These are phyloP conservation scores for Rhopalosiphum padi DNA, from an alignment of 1,140 invertebrate genomes.

Conservation along the genomic window DNA sequence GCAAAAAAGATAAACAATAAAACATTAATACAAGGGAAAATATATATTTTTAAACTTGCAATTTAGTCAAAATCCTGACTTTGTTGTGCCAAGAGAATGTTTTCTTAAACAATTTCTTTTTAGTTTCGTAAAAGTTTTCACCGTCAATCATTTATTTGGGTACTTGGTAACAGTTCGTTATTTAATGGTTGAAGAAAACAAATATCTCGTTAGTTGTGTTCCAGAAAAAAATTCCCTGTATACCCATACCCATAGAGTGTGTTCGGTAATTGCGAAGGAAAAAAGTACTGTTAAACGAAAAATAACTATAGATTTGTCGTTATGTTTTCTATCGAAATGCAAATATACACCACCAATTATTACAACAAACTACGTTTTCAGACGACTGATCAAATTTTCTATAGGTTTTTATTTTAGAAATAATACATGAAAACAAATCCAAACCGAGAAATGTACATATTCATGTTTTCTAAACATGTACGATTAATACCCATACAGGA, in stretches of 20 bases:
- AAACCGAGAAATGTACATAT: not conserved
- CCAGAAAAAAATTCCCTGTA: not conserved
- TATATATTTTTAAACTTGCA: not conserved
- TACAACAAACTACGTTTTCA: not conserved
- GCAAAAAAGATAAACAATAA: not conserved
- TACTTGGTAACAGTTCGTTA: conserved; percentile 20
- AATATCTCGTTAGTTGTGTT: conserved; percentile 35
- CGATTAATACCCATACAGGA: not conserved
- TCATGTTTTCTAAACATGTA: not conserved
- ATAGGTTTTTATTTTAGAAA: not conserved
- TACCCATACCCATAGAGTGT: not conserved
- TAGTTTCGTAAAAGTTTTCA: not conserved
- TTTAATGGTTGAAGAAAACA: conserved; percentile 21
- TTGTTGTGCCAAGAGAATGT: not conserved
- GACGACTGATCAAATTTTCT: not conserved
- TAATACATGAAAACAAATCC: not conserved
- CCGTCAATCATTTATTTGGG: not conserved
- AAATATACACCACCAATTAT: not conserved
- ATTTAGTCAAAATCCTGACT: not conserved
- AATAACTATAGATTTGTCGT: not conserved
- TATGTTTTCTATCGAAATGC: conserved; percentile 9
- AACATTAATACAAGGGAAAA: not conserved
- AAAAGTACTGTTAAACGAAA: not conserved
- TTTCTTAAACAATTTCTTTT: conserved; percentile 6
- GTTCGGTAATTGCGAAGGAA: not conserved